These are phyloP conservation scores for Sericinus montela DNA, from an alignment of 2,888 invertebrate species.

Conservation along the genomic window DNA sequence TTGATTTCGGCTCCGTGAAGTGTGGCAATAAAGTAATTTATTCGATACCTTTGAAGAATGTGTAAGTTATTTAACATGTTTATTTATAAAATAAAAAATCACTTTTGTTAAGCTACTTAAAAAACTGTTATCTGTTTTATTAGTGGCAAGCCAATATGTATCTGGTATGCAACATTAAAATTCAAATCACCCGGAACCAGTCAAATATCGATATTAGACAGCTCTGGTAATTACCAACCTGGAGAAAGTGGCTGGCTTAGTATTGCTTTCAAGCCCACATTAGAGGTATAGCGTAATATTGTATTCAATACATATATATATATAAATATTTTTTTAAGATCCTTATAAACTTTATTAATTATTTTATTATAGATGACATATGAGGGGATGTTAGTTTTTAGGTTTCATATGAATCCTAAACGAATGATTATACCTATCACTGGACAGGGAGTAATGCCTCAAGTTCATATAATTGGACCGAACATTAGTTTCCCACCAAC, in stretches of 20 bases:
- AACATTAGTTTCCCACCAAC: slow-evolving; percentile 80
- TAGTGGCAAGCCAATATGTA: slow-evolving; percentile 75
- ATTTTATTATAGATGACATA: slow-evolving; percentile 50
- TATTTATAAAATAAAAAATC: background rate
- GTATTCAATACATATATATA: background rate
- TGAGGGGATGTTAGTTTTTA: slow-evolving; percentile 59
- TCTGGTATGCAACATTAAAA: slow-evolving; percentile 72
- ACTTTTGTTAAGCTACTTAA: background rate
- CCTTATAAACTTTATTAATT: background rate
- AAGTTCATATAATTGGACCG: slow-evolving; percentile 69
- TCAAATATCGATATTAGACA: slow-evolving; percentile 54
- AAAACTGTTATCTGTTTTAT: background rate
- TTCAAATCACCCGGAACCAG: slow-evolving; percentile 45
- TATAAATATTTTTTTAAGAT: too few relatives aligned
- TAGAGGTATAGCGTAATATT: slow-evolving; percentile 41
- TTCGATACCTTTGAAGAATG: slow-evolving; percentile 76
- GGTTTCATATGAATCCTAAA: slow-evolving; percentile 74
- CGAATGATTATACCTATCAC: slow-evolving; percentile 62
- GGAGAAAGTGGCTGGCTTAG: slow-evolving; percentile 71
- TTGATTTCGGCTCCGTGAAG: slow-evolving; percentile 79
- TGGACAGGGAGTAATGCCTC: slow-evolving; percentile 77
- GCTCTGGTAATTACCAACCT: slow-evolving; percentile 69
- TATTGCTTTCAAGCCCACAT: slow-evolving; percentile 78
- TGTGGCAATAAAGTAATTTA: slow-evolving; percentile 79
- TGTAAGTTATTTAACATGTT: slow-evolving; percentile 56